Base-by-base conservation (phyloP, 2,113 vertebrate genomes). In the Motacilla alba region DNA sequence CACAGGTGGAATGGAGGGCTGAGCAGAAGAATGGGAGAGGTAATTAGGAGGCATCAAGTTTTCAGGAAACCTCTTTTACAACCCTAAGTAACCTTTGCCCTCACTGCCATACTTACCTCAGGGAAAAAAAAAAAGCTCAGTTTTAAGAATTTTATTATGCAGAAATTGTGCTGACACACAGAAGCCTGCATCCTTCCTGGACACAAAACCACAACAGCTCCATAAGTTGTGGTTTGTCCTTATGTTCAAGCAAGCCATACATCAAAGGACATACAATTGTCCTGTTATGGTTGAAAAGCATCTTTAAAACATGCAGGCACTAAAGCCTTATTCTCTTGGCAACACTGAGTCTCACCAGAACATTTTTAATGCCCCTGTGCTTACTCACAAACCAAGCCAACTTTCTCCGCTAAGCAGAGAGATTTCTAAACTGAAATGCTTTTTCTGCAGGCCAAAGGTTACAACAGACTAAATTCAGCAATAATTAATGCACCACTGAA, bases 191-290 rank as follows among this genome's bases (percentile, higher is more conserved):
- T 39, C 30, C 30, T 76, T 60, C 39, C 67, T 83, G 35, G 68
- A 86, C 21, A 88, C 0, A 1, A 1, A n/a, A n/a, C n/a, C n/a
- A n/a, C n/a, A n/a, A 68, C 27, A 91, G 43, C 52, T 83, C 55
- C 0, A 0, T 8, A 73, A 66, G 5, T 18, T 41, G 50, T 62
- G 19, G 27, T 49, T 67, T 80, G 35, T 44, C 46, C 46, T 73
- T 44, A 53, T 3, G 37, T 41, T 74, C 43, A 59, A 76, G 53
- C 7, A 90, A 77, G 31, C 21, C 1, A 3, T 28, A 30, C 11
- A 46, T 20, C 46, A 77, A 46, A 11, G 31, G 23, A 84, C 33
- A 43, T 9, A 70, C 11, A 69, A 43, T 1, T 55, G 27, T 56
- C 13, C 50, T 21, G 17, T 49, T 58, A 41, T 6, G 17, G 17